Base-by-base conservation (phyloP, 2,113 vertebrate species). In the Chamaetylas fuelleborni region DNA sequence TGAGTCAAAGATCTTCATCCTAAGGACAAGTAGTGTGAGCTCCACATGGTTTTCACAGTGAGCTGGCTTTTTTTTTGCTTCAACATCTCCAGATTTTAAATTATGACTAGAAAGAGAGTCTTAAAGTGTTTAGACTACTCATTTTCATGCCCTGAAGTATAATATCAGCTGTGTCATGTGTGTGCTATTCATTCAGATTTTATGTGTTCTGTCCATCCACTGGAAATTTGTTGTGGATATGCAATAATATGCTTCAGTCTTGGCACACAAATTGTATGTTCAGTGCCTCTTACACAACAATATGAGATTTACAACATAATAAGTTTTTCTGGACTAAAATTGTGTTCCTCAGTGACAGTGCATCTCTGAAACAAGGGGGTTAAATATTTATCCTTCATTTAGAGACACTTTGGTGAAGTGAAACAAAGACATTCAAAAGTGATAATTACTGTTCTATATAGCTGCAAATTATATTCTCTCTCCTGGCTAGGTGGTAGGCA, bases 111-210 rank as follows among this genome's bases (percentile, higher is more conserved):
- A 47, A 64, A 73, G 28, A 50, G 6, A 69, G 4, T 33, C 11
- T 60, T 83, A 26, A 66, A n/a, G 19, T 56, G 20, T 56, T 82
- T 23, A 76, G 43, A 33, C 18, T 71, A 20, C 15, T 82, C 3
- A 2, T 9, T 18, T 86, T 8, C 7, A 2, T 54, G 10, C 45
- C 48, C 34, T 34, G 15, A 88, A 50, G 18, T 67, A 45, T 28
- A 3, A 0, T 42, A n/a, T n/a, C 9, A 48, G 14, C 31, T 70
- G 9, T 18, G 12, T 81, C 14, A 29, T 1, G 0, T 11, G 8
- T 34, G 12, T 33, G 48, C 29, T 60, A 2, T 77, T 65, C 19
- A 42, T 54, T 86, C 48, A 24, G 42, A 31, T 40, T 33, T 40
- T 33, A 11, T 9, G 4, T 19, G 43, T 47, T 56, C 11, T 31